phyloP scores from a whole-genome alignment of 1,140 invertebrate genomes.

The Tetramorium parvispinum region DNA sequence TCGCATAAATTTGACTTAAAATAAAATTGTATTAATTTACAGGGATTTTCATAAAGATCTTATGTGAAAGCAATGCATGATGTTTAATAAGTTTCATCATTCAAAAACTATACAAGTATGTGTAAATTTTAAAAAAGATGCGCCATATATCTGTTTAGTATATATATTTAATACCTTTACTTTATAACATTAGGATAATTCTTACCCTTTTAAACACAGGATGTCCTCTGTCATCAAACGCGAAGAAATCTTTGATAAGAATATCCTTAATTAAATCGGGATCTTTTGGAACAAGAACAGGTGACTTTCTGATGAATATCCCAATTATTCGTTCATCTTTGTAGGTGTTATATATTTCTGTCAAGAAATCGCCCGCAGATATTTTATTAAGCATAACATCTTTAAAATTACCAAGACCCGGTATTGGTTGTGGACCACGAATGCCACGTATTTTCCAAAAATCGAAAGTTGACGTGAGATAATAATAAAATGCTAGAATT shows the following conservation, averaged over 20 bases:
- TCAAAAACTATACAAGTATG: too few relatives aligned
- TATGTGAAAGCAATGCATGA: not conserved
- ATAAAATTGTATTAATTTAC: not conserved
- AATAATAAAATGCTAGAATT: not conserved
- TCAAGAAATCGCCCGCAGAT: not conserved
- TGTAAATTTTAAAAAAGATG: too few relatives aligned
- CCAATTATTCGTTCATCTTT: not conserved
- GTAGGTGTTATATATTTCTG: not conserved
- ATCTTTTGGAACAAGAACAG: not conserved
- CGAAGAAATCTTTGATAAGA: not conserved
- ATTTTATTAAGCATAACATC: not conserved
- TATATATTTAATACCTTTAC: too few relatives aligned
- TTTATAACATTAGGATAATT: not conserved
- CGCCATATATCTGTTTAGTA: too few relatives aligned
- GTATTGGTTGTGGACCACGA: not conserved
- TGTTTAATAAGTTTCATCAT: not conserved
- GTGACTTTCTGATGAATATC: not conserved
- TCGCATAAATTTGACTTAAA: not conserved
- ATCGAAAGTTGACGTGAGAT: not conserved
- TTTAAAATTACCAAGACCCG: not conserved
- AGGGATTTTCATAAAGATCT: not conserved
- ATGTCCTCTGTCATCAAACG: not conserved
- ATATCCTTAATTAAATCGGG: not conserved
- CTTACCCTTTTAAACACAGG: not conserved
- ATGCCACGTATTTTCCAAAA: not conserved